phyloP scores from a whole-genome alignment of 1,140 invertebrate genomes.

The Elymnias hypermnestra region DNA sequence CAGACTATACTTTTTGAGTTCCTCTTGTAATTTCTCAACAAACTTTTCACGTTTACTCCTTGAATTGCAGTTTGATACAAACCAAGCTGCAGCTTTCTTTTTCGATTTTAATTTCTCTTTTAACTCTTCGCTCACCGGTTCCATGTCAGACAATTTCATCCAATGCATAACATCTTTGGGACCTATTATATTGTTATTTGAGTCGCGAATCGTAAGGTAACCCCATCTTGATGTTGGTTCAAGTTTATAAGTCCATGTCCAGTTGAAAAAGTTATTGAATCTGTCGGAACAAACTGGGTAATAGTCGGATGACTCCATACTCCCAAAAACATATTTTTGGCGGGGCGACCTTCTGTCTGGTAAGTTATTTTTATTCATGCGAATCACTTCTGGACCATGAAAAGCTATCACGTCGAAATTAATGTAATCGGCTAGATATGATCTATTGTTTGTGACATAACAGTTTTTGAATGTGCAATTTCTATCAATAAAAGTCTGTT shows the following conservation, averaged over 20 bases:
- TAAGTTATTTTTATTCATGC: conserved; percentile 13
- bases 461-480: conserved; percentile 50
- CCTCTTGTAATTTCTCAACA: conserved; percentile 74
- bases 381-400: conserved; percentile 38
- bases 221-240: conserved; percentile 74
- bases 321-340: conserved; percentile 58
- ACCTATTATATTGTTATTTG: conserved; percentile 40
- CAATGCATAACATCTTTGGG: conserved; percentile 40
- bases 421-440: conserved; percentile 33
- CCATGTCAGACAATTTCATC: conserved; percentile 45
- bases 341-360: conserved; percentile 34
- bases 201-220: conserved; percentile 53
- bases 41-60: conserved; percentile 75
- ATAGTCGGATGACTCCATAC: conserved; percentile 56
- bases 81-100: conserved; percentile 77
- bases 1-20: conserved; percentile 56
- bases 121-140: conserved; percentile 32
- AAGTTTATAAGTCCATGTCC: too few relatives aligned
- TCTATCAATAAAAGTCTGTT: conserved; percentile 32
- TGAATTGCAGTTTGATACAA: conserved; percentile 80
- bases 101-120: conserved; percentile 50
- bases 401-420: conserved; percentile 59
- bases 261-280: conserved; percentile 51
- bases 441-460: conserved; percentile 40
- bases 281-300: conserved; percentile 49